Evolutionary conservation across 2,888 invertebrate genomes (phyloP).

Genomic region (Antheraea yamamai): DNA sequence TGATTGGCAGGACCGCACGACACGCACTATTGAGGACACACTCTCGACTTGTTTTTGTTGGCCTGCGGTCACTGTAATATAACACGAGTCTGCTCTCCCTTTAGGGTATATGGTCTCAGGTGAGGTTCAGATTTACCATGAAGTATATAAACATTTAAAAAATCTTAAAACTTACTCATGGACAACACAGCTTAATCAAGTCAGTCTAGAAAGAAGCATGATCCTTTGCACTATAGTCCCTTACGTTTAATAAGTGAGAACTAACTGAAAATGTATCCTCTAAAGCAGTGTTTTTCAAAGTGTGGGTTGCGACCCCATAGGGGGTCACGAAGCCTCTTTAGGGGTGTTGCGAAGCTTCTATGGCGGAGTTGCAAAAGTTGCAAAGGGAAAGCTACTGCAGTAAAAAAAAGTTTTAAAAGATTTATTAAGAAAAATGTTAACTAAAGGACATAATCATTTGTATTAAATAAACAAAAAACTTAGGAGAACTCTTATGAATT

Average conservation of each 20-base stretch:
- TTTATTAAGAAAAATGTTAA: too few species aligned
- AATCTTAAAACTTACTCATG: not conserved
- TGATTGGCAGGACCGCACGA: conserved; percentile 52
- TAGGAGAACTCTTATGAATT: too few species aligned
- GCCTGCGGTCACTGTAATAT: conserved; percentile 75
- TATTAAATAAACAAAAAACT: too few species aligned
- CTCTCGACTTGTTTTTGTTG: conserved; percentile 77
- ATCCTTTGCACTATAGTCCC: not conserved
- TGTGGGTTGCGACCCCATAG: too few species aligned
- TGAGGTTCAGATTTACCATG: conserved; percentile 22
- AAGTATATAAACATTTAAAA: not conserved
- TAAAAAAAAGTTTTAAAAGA: too few species aligned
- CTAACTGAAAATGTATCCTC: too few species aligned
- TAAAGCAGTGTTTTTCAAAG: too few species aligned
- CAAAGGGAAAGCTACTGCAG: too few species aligned
- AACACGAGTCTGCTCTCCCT: conserved; percentile 53
- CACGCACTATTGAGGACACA: conserved; percentile 80
- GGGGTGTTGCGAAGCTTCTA: too few species aligned
- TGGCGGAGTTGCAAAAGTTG: too few species aligned
- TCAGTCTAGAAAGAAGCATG: not conserved
- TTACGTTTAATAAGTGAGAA: not conserved
- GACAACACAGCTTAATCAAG: not conserved
- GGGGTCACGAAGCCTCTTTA: too few species aligned
- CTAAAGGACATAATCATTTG: too few species aligned
- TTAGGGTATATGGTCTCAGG: conserved; percentile 38